phyloP scores from a whole-genome alignment of 2,888 invertebrate species.

The Drosophila mimetica region DNA sequence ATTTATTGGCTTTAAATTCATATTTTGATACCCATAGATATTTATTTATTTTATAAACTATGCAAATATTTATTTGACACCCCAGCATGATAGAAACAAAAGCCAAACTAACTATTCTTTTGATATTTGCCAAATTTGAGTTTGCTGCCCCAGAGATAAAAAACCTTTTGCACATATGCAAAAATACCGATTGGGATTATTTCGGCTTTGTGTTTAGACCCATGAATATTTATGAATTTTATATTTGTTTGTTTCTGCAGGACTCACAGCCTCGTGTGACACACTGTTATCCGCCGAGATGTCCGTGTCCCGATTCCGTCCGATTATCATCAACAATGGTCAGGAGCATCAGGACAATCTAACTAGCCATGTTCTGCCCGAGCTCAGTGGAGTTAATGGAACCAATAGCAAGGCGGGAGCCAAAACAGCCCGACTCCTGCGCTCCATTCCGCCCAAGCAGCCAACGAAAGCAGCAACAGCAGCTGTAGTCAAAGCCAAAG shows the following conservation, averaged over 20 bases:
- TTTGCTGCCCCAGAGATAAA: slow-evolving; percentile 4
- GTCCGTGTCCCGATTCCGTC: slow-evolving; percentile 85
- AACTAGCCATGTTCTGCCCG: slow-evolving; percentile 73
- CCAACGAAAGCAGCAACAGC: slow-evolving; percentile 21
- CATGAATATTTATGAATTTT: not conserved
- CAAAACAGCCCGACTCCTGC: slow-evolving; percentile 39
- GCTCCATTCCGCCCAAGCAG: slow-evolving; percentile 55
- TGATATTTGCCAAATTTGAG: not conserved
- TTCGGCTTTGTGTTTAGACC: not conserved
- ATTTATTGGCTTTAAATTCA: not conserved
- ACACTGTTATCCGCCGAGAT: slow-evolving; percentile 88
- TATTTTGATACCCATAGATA: not conserved
- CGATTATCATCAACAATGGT: slow-evolving; percentile 82
- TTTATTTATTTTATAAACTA: too few relatives aligned
- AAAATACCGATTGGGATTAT: slow-evolving; percentile 2
- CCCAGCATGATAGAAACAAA: not conserved
- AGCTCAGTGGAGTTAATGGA: slow-evolving; percentile 14
- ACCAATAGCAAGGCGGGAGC: slow-evolving; percentile 21
- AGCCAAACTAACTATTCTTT: not conserved
- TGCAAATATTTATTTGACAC: slow-evolving; percentile 1
- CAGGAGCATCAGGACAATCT: slow-evolving; percentile 79
- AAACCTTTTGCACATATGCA: slow-evolving; percentile 3
- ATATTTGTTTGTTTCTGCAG: slow-evolving; percentile 85
- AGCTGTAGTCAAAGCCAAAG: slow-evolving; percentile 1
- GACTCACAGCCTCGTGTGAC: slow-evolving; percentile 88